Evolutionary conservation across 2,888 invertebrate species (phyloP).

Genomic region (Cosmorhoe ocellata): DNA sequence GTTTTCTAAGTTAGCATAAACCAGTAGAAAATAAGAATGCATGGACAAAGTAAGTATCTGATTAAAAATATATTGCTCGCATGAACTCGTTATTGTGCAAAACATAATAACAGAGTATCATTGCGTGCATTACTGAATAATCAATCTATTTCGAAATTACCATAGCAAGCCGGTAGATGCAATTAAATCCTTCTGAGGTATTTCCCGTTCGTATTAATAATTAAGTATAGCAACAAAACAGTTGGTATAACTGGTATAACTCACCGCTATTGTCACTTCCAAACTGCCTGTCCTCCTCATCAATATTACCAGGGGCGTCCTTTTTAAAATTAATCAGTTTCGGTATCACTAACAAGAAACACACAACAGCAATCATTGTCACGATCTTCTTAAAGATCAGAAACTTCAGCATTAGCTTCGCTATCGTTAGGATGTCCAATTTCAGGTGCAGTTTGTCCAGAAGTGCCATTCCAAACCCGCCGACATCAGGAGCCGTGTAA

Average conservation of each 20-base stretch:
- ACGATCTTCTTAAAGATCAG: conserved; percentile 91
- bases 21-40: too few relatives aligned
- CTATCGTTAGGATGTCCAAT: conserved; percentile 86
- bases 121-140: conserved; percentile 16
- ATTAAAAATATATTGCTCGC: neutral
- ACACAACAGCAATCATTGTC: conserved; percentile 89
- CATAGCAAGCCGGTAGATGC: conserved; percentile 17
- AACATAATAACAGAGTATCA: conserved; percentile 1
- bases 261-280: conserved; percentile 51
- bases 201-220: conserved; percentile 13
- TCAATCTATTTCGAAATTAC: conserved; percentile 19
- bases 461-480: conserved; percentile 59
- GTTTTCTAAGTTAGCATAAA: too few relatives aligned
- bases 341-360: conserved; percentile 89
- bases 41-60: too few relatives aligned
- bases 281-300: conserved; percentile 64
- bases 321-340: conserved; percentile 83
- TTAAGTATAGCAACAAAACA: neutral
- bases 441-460: conserved; percentile 87
- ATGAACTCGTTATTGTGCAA: conserved; percentile 1
- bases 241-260: conserved; percentile 28
- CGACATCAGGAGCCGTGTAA: conserved; percentile 74
- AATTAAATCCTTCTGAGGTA: conserved; percentile 13
- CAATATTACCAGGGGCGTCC: conserved; percentile 50
- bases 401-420: conserved; percentile 88